Base-by-base conservation (phyloP, 2,888 invertebrate species). In the Tinea pellionella region DNA sequence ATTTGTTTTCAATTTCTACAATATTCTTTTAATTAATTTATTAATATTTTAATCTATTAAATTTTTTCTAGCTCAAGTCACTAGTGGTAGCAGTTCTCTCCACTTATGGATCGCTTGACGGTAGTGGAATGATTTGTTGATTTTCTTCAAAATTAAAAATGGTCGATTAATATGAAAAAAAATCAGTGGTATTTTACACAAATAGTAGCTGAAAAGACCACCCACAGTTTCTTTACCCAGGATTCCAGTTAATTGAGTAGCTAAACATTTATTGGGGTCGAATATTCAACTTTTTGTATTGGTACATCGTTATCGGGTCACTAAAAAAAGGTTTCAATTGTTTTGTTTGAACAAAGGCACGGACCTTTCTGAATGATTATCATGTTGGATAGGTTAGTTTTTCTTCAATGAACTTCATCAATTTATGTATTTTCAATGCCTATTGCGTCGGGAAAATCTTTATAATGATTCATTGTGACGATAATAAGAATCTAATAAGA, bases 201-300 rank as follows among this genome's bases (percentile, higher is more conserved):
- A 16, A 15, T 15, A 47, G 15, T 47, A 16, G 47, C 47, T 15
- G 47, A 47, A 24, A 63, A 61, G 78, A 71, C 83, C 86, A 85
- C 86, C 81, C 86, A 85, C 76, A 67, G 57, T 61, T 61, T 79
- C 71, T 84, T 81, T 75, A 66, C 69, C 63, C 67, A 64, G 76
- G 77, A 32, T 71, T 72, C 73, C 68, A 72, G 82, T 83, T 86
- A 84, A 84, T 85, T 81, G 82, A 70, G 72, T 74, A 71, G 65
- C 70, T 76, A 80, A 85, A 85, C 80, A 82, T 77, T 74, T 73
- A 77, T 74, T 74, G 71, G 71, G 69, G 55, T 1, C 57, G 16
- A 57, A 57, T 57, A 32, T 32, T 57, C 12, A 16, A 7, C 16
- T 53, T 57, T 57, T 57, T 57, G 15, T 32, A n/a, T 9, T 57